Evolutionary conservation across 2,113 vertebrate species (phyloP).

Genomic region (Xenopus laevis): DNA sequence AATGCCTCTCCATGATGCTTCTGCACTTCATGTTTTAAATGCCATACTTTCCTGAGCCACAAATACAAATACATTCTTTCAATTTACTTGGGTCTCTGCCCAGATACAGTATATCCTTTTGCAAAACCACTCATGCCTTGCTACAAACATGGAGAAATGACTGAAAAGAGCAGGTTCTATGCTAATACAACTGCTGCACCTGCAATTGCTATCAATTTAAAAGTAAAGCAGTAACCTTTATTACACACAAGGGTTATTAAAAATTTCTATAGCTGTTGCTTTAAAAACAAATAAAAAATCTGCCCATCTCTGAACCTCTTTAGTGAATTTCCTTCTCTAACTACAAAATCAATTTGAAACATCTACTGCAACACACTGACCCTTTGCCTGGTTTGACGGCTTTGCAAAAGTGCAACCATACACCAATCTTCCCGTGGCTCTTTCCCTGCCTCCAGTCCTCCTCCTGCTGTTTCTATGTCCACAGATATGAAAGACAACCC

Average conservation of each 20-base stretch:
- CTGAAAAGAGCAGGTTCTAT: no score
- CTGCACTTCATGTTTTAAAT: no score
- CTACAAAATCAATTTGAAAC: slow-evolving; percentile 26
- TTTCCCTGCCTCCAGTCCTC: slow-evolving; percentile 57
- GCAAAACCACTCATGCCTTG: no score
- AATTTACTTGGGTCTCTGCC: no score
- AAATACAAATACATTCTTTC: no score
- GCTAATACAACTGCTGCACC: no score
- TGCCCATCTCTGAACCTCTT: slow-evolving; percentile 11
- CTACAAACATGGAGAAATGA: no score
- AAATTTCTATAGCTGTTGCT: slow-evolving; percentile 8
- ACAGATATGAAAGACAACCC: slow-evolving; percentile 58
- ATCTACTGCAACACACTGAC: not conserved
- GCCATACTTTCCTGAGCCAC: no score
- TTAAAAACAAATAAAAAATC: not conserved
- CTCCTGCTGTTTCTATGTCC: slow-evolving; percentile 60
- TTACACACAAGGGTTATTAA: slow-evolving; percentile 13
- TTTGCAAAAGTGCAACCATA: slow-evolving; percentile 29
- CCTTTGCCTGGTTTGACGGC: not conserved
- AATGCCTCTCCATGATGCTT: no score
- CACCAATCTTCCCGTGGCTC: slow-evolving; percentile 46
- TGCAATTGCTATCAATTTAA: not conserved
- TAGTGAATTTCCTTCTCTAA: not conserved
- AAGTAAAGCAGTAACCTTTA: not conserved
- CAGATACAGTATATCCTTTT: no score